Base-by-base conservation (phyloP, 1,140 invertebrate species). In the Berghia stephanieae region DNA sequence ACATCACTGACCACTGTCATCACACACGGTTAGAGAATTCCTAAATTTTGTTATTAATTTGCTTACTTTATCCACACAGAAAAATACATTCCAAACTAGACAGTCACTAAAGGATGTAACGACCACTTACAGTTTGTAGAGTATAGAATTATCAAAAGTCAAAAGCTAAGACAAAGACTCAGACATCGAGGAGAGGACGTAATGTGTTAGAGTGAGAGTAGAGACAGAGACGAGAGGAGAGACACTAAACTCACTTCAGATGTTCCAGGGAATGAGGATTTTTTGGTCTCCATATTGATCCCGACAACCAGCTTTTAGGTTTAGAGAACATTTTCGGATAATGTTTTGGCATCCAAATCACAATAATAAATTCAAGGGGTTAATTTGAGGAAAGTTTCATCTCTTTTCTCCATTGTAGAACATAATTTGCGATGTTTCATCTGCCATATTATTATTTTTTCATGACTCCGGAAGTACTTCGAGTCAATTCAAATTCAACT, bases 201-300 rank as follows among this genome's bases (percentile, higher is more conserved):
- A n/a, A n/a, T 13, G n/a, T n/a, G 31, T 67, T 38, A 6, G 24
- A 40, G 38, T 36, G 16, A 38, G 42, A 18, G 3, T 40, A 38
- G 42, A 21, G 24, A 27, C 6, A 27, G 38, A 63, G 2, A 13
- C 31, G 6, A 4, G 5, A 57, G 6, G 55, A 21, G n/a, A 24
- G 4, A 44, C 4, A 13, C 13, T n/a, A n/a, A 60, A 76, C 91
- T 91, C 90, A 98, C 93, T 98, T 98, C 5, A 99, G 91, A 89
- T 98, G 95, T 84, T 99, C 97, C 81, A 98, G 90, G 0, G 97
- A 98, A 92, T 98, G 96, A 70, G 94, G 95, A 92, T 98, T 98
- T 90, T 97, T 98, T 2, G 96, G 96, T 82, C 95, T 95, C 88
- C 95, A 96, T 90, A 96, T 92, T 74, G 94, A 93, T 77, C 94